Conservation (phyloP, 2,113 vertebrate genomes). For the Strix uralensis region DNA sequence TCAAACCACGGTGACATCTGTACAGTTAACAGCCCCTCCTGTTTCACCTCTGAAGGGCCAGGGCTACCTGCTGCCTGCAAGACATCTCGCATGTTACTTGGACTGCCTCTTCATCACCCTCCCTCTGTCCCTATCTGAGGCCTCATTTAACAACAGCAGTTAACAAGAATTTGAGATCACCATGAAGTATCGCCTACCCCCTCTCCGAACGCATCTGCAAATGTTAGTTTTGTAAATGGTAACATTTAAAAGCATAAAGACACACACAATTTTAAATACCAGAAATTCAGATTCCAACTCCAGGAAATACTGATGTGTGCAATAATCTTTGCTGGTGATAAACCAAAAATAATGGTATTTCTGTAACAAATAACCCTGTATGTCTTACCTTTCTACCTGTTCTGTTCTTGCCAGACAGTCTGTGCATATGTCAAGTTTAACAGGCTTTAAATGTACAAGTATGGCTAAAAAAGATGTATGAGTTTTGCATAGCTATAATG, state of each 20-base stretch:
- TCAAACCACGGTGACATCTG: fast-evolving
- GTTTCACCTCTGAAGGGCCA: too few species aligned
- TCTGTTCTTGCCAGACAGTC: neutral
- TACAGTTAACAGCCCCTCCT: neutral
- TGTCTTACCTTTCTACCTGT: neutral
- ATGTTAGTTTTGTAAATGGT: neutral
- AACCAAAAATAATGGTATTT: neutral
- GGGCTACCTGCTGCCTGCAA: neutral
- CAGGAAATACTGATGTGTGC: neutral
- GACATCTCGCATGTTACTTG: fast-evolving
- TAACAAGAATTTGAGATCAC: neutral
- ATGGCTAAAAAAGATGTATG: neutral
- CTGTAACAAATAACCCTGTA: neutral
- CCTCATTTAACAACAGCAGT: neutral
- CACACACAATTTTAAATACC: fast-evolving
- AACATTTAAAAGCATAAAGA: neutral
- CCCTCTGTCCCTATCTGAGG: neutral
- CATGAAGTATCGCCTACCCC: neutral
- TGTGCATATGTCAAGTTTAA: neutral
- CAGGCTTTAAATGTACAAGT: neutral
- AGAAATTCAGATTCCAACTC: neutral
- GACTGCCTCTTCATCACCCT: neutral
- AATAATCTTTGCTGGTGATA: neutral
- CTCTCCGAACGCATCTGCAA: neutral
- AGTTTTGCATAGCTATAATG: neutral